A percentile compares a stretch with the other conserved stretches of the same genome.
These are phyloP conservation scores for Chelonus formosanus DNA, from an alignment of 2,888 invertebrate genomes.

Conservation along the genomic window DNA sequence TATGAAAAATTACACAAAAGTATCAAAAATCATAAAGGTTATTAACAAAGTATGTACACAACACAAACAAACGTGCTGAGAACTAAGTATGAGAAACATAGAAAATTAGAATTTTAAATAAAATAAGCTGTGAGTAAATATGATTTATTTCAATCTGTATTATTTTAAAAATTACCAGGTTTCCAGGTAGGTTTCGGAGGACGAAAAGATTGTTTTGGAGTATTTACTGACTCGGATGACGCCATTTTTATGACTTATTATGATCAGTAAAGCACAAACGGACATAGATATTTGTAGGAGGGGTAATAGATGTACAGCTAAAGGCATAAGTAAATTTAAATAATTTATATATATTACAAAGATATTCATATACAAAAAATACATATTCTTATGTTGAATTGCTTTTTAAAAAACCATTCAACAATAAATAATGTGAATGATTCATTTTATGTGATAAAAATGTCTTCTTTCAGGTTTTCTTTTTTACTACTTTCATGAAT, in stretches of 20 bases:
- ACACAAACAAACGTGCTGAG: background rate
- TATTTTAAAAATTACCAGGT: constrained; percentile 56
- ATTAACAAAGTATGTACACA: too few species aligned
- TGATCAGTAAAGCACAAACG: too few species aligned
- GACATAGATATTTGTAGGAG: too few species aligned
- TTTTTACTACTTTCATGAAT: constrained; percentile 91
- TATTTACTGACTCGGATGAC: background rate
- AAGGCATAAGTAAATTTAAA: too few species aligned
- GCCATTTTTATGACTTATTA: constrained; percentile 6
- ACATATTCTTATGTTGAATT: too few species aligned
- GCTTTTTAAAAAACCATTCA: too few species aligned
- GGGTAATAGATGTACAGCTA: too few species aligned
- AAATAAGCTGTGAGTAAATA: constrained; percentile 2
- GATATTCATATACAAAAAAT: too few species aligned
- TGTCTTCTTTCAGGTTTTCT: constrained; percentile 59
- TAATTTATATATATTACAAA: too few species aligned
- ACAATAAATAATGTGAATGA: too few species aligned
- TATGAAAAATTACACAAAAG: background rate
- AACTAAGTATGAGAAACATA: background rate
- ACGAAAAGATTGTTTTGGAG: constrained; percentile 24
- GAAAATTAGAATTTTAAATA: background rate
- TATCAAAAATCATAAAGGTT: constrained; percentile 2
- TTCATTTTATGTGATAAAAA: background rate
- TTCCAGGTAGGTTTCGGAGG: constrained; percentile 61
- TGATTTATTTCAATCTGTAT: constrained; percentile 9